Conservation (phyloP, 64 coral and sea anemone genomes). For the Dendronephthya gigantea region DNA sequence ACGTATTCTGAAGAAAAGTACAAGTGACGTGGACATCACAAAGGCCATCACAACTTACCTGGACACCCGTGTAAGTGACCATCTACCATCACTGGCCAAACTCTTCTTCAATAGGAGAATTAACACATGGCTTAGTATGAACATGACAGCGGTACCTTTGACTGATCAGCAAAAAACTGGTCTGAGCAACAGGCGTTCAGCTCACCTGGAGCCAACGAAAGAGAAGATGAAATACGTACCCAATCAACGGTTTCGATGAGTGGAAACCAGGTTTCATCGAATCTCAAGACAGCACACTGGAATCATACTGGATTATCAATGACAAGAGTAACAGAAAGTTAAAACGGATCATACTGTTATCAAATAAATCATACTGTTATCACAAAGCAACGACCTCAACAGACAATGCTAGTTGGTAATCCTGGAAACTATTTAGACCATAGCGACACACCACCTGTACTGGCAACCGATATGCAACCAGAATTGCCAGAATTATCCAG, state of each 20-base stretch:
- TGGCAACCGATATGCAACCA: too few species aligned
- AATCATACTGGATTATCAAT: constrained; percentile 43
- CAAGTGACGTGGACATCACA: background rate
- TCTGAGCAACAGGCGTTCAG: constrained; percentile 4
- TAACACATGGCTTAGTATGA: background rate
- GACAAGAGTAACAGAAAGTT: constrained; percentile 30
- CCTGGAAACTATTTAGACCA: too few species aligned
- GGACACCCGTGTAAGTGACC: background rate
- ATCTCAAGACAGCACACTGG: constrained; percentile 2
- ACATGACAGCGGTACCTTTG: background rate
- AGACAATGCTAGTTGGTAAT: too few species aligned
- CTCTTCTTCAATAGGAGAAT: background rate
- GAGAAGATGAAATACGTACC: background rate
- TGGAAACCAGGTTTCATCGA: constrained; percentile 23
- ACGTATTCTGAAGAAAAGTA: background rate
- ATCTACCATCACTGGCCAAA: background rate
- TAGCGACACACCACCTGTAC: too few species aligned
- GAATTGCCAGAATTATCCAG: too few species aligned
- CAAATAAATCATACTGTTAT: too few species aligned
- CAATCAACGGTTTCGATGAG: constrained; percentile 33
- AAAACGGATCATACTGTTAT: constrained; percentile 35
- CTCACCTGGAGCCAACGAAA: constrained; percentile 21
- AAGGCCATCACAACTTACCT: background rate
- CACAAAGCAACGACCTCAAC: too few species aligned
- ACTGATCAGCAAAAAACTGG: constrained; percentile 17